phyloP scores from a whole-genome alignment of 2,797 vertebrate species.

The Enteromius trimaculatus region DNA sequence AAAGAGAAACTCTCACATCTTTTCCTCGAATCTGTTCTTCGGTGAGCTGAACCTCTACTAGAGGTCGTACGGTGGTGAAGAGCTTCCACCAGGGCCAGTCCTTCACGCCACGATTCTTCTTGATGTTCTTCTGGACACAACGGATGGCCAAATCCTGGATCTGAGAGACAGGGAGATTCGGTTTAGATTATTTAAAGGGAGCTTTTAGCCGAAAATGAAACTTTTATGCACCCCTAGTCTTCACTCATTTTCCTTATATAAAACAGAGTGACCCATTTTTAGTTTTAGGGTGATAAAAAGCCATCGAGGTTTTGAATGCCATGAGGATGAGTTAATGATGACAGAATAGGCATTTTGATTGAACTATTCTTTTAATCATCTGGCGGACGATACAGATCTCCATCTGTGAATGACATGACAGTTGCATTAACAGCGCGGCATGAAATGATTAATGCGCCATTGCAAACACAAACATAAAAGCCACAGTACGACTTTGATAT shows the following conservation, averaged over 20 bases:
- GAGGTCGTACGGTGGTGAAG: conserved; percentile 92
- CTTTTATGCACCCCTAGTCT: not conserved
- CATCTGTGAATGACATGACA: conserved; percentile 26
- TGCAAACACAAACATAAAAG: conserved; percentile 10
- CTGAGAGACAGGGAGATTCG: conserved; percentile 66
- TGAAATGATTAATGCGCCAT: not conserved
- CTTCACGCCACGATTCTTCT: conserved; percentile 94
- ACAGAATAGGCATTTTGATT: not conserved
- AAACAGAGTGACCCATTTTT: not conserved
- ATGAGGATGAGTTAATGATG: conserved; percentile 1
- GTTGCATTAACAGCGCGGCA: not conserved
- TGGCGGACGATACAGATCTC: conserved; percentile 12
- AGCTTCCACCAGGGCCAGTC: conserved; percentile 98
- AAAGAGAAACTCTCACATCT: conserved; percentile 80
- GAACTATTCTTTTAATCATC: not conserved
- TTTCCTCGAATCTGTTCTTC: conserved; percentile 95
- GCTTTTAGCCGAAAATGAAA: not conserved
- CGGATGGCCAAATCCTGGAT: conserved; percentile 94
- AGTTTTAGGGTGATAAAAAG: not conserved
- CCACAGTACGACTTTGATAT: conserved; percentile 10
- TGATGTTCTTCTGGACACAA: conserved; percentile 92
- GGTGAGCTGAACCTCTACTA: conserved; percentile 93
- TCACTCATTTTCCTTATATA: not conserved
- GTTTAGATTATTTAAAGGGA: not conserved
- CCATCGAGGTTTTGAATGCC: not conserved